Evolutionary conservation across 2,797 vertebrate species (phyloP).

Genomic region (Chaenodraco wilsoni): DNA sequence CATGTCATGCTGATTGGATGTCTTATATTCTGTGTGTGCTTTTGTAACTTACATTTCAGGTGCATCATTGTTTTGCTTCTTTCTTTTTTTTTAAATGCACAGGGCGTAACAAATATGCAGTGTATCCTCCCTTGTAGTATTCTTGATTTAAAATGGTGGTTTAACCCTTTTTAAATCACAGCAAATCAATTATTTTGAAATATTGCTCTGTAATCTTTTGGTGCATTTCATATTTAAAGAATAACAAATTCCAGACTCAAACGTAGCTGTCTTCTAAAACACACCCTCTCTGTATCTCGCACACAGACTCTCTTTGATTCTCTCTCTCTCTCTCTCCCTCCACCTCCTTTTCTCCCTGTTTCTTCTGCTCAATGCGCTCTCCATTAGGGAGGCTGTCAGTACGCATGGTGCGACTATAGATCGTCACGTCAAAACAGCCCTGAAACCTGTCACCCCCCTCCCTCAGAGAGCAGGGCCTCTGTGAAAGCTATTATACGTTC

Average conservation of each 20-base stretch:
- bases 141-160: conserved; percentile 16
- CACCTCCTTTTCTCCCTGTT: conserved; percentile 24
- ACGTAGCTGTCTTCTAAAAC: conserved; percentile 15
- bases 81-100: background rate
- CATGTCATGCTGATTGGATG: background rate
- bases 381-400: conserved; percentile 79
- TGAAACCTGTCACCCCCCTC: conserved; percentile 69
- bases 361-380: conserved; percentile 60
- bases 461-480: conserved; percentile 59
- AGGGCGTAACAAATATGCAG: conserved; percentile 6
- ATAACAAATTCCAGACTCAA: conserved; percentile 8
- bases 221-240: background rate
- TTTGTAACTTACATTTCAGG: background rate
- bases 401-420: conserved; percentile 71
- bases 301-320: background rate
- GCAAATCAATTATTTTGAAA: conserved; percentile 20
- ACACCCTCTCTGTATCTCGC: conserved; percentile 1
- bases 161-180: conserved; percentile 22
- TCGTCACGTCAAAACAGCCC: conserved; percentile 76
- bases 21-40: background rate
- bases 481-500: conserved; percentile 75
- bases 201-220: conserved; percentile 16
- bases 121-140: background rate
- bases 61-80: background rate
- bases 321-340: background rate